Base-by-base conservation (phyloP, 2,113 vertebrate genomes). In the Syngnathus typhle region DNA sequence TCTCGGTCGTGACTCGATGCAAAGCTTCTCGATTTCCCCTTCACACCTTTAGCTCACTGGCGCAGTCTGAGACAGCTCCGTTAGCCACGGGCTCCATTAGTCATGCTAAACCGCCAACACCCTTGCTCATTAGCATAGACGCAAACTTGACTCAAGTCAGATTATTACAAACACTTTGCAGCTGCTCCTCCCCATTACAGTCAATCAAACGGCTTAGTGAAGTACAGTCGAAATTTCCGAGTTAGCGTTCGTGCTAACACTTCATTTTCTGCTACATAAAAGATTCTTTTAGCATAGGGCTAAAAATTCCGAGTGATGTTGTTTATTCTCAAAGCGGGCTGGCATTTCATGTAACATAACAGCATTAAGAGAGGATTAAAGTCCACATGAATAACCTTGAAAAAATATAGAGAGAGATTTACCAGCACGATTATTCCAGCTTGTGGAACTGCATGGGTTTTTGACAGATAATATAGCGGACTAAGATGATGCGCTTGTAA, bases 101-200 rank as follows among this genome's bases (percentile, higher is more conserved):
- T 84, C 84, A 88, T 88, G 85, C 85, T 84, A 88, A 88, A 87
- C 79, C 85, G 70, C 82, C 81, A 74, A 78, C 84, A 85, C 76
- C 60, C 74, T 68, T n/a, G 67, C 72, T 86, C 87, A 90, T 88
- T 88, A 87, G 82, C 86, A 86, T 89, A 84, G 84, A 77, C 80
- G 75, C 65, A 73, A 87, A 88, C 80, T 80, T 69, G 84, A 80
- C 83, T 85, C 69, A 69, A 84, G 86, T 84, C 83, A 84, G 87
- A 89, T 88, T 88, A 89, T 80, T 84, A 85, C 82, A 77, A 82
- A 86, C 77, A 68, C 83, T 83, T 80, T 79, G 67, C 19, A 7
- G 73, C 78, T 75, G 80, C 85, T 86, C 85, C 84, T 71, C 87
- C 88, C 85, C 77, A 81, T 84, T 78, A 81, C 81, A 83, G 87